Base-by-base conservation (phyloP, 1,140 invertebrate species). In the Ceratosolen solmsi region DNA sequence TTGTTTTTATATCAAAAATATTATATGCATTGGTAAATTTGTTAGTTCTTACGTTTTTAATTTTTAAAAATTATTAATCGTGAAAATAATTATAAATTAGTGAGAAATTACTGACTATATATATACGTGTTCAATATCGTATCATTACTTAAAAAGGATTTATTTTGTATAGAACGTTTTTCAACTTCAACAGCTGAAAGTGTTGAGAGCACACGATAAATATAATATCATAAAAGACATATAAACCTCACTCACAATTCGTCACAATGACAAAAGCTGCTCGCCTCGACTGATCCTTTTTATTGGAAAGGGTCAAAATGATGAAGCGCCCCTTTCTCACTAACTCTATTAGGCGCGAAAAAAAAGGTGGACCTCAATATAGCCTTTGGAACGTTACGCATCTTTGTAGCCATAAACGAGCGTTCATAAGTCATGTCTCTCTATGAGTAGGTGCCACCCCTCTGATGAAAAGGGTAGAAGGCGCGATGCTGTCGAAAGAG, bases 261-360 rank as follows among this genome's bases (percentile, higher is more conserved):
- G 46, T 75, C 46, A 56, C 17, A 20, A 75, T 33, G 68, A 81
- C 60, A 30, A 58, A 68, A 81, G 58, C 36, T 13, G 30, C 8
- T 58, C 4, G n/a, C 41, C 17, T 38, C 20, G 0, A 4, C 4
- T 41, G 30, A 36, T 71, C 27, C 30, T n/a, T 54, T 68, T 68
- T 75, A 30, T 56, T 27, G 30, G 49, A 73, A 80, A 51, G 79
- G 79, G 70, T 80, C 72, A 74, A 81, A 75, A 81, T 81, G 79
- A 81, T 75, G 46, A 81, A 81, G 71, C 22, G 72, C 8, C 27
- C 58, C 46, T 5, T 46, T 72, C 20, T 80, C 0, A 11, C 17
- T 20, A 63, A 73, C 36, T 80, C 41, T 41, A 80, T 80, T 80
- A 80, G 8, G 17, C 25, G 46, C 7, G 9, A 56, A 13, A 71